Evolutionary conservation across 92 coral and sea anemone species (phyloP).

Genomic region (Hydrozoanthus gracilis): DNA sequence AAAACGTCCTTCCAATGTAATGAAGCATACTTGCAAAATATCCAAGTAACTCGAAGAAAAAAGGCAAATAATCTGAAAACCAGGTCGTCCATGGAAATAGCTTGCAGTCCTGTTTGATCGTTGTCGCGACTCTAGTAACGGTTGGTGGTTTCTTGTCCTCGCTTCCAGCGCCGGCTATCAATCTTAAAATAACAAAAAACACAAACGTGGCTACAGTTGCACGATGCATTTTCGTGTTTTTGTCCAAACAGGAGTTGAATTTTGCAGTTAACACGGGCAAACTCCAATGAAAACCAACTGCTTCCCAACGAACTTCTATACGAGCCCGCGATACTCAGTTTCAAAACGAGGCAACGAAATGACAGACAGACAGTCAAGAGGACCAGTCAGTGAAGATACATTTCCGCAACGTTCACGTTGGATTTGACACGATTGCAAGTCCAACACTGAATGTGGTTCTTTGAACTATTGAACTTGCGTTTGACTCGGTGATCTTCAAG

Average conservation of each 20-base stretch:
- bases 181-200: not conserved
- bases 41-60: constrained; percentile 58
- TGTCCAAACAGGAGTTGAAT: not conserved
- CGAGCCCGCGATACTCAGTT: constrained; percentile 7
- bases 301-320: not conserved
- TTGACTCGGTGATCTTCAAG: not conserved
- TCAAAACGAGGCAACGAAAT: constrained; percentile 25
- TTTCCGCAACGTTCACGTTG: not conserved
- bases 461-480: not conserved
- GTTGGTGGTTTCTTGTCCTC: constrained; percentile 13
- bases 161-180: not conserved
- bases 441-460: not conserved
- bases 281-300: not conserved
- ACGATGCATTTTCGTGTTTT: not conserved
- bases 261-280: not conserved
- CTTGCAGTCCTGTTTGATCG: constrained; percentile 53
- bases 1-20: constrained; percentile 45
- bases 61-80: constrained; percentile 56
- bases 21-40: constrained; percentile 66
- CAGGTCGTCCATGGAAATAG: constrained; percentile 54
- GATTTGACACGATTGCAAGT: constrained; percentile 55
- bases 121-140: not conserved
- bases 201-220: not conserved
- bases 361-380: not conserved
- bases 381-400: not conserved